These are phyloP conservation scores for Drosophila mojavensis DNA, from an alignment of 1,140 invertebrate genomes.

Conservation along the genomic window DNA sequence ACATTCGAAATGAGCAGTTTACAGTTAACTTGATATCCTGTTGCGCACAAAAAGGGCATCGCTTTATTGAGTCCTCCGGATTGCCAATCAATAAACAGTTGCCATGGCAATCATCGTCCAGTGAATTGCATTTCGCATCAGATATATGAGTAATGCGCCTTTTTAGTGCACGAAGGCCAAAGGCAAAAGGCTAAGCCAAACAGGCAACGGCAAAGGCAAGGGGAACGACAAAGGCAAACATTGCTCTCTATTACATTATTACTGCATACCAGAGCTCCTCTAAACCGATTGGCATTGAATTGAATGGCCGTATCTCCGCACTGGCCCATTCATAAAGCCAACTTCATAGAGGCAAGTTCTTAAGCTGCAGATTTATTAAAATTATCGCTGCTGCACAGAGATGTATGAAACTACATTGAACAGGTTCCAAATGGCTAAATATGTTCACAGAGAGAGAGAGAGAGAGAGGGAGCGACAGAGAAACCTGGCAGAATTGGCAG, in stretches of 20 bases:
- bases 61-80: conserved; percentile 18
- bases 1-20: conserved; percentile 5
- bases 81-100: conserved; percentile 34
- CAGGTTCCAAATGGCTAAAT: no score
- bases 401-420: neutral
- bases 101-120: conserved; percentile 13
- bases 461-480: no score
- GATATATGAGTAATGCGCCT: conserved; percentile 2
- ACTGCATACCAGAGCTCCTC: no score
- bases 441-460: no score
- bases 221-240: conserved; percentile 9
- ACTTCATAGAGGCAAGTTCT: neutral
- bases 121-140: conserved; percentile 4
- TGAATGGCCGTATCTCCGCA: conserved; percentile 2
- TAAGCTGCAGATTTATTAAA: conserved; percentile 22
- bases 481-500: neutral
- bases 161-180: neutral
- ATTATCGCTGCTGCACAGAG: neutral
- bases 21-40: conserved; percentile 13
- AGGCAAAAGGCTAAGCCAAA: neutral
- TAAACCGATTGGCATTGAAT: conserved; percentile 4
- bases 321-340: neutral
- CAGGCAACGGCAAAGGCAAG: neutral
- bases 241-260: conserved; percentile 3
- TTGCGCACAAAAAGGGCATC: conserved; percentile 8